Conservation (phyloP, 2,113 vertebrate species). For the Trogon surrucura region DNA sequence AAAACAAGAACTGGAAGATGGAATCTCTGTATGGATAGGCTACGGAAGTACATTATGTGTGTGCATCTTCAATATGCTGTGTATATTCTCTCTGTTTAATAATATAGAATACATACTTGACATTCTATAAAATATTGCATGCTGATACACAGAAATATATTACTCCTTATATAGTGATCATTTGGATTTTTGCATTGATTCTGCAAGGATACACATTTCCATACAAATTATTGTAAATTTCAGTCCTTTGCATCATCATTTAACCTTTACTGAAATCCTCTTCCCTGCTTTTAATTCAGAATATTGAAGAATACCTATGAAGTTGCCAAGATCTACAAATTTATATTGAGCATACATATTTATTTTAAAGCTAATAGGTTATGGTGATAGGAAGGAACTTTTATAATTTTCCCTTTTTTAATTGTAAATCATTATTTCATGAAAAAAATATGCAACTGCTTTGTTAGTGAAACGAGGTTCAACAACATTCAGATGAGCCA, state of each 20-base stretch:
- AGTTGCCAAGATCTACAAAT: neutral
- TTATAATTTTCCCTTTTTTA: neutral
- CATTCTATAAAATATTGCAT: neutral
- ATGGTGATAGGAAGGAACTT: neutral
- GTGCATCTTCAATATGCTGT: neutral
- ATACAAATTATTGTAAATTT: neutral
- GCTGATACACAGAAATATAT: neutral
- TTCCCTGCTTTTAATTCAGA: neutral
- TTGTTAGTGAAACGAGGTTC: slow-evolving; percentile 26
- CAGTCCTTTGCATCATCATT: neutral
- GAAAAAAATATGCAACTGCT: neutral
- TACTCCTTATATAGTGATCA: neutral
- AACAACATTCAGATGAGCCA: slow-evolving; percentile 10
- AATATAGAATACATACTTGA: neutral
- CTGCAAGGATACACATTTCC: neutral
- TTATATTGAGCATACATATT: neutral
- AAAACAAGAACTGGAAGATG: neutral
- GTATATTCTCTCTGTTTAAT: neutral
- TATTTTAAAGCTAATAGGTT: neutral
- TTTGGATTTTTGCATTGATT: neutral
- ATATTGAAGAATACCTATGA: neutral
- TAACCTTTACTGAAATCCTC: neutral
- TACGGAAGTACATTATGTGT: neutral
- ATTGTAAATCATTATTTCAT: neutral
- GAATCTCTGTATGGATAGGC: neutral